Conservation (phyloP, 2,888 invertebrate species). For the Dendrolimus pini region DNA sequence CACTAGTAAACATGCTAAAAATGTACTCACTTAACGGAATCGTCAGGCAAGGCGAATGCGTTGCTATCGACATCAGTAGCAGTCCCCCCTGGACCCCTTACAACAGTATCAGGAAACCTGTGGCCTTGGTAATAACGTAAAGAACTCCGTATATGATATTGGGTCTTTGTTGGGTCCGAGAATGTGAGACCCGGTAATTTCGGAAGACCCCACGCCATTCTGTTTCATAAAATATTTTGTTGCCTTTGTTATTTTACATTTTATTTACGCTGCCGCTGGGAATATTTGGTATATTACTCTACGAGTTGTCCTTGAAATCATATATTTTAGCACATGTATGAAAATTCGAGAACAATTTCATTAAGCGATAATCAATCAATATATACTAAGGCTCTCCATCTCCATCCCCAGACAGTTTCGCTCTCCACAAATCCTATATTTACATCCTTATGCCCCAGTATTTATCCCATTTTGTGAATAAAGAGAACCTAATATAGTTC, state of each 20-base stretch:
- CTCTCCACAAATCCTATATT: too few species aligned
- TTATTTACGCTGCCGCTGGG: not conserved
- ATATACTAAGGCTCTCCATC: too few species aligned
- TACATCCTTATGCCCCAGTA: too few species aligned
- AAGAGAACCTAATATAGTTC: too few species aligned
- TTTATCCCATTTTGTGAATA: too few species aligned
- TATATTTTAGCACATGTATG: too few species aligned
- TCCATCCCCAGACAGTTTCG: too few species aligned
- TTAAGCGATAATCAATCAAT: too few species aligned
- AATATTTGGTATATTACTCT: not conserved
- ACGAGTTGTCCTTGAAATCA: too few species aligned
- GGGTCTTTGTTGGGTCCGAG: conserved; percentile 78
- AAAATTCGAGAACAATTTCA: too few species aligned
- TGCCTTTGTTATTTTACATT: not conserved
- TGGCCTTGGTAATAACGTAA: conserved; percentile 81
- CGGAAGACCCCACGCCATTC: conserved; percentile 79
- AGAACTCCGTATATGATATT: conserved; percentile 78
- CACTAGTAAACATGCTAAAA: not conserved
- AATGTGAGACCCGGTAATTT: conserved; percentile 83
- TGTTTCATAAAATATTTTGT: not conserved
- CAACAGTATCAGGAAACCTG: conserved; percentile 72
- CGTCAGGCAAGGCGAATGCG: conserved; percentile 69
- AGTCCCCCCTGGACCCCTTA: conserved; percentile 77
- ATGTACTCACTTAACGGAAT: conserved; percentile 66
- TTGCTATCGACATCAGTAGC: conserved; percentile 79